Evolutionary conservation across 2,797 vertebrate genomes (phyloP).

Genomic region (Ptychadena robeensis): DNA sequence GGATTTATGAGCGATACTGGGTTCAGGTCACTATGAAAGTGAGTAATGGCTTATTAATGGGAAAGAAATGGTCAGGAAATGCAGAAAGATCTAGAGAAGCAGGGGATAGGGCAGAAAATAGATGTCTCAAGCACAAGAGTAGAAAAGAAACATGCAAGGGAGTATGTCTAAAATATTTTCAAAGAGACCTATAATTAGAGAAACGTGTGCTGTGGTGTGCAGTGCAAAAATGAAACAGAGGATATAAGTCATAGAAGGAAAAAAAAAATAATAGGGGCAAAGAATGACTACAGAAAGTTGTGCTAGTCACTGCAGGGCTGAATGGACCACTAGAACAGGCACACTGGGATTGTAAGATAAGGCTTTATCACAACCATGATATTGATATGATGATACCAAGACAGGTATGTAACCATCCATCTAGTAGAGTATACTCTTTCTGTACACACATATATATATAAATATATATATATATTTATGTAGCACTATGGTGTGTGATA

Average conservation of each 20-base stretch:
- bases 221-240: slow-evolving; percentile 35
- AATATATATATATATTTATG: neutral
- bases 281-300: slow-evolving; percentile 26
- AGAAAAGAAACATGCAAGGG: slow-evolving; percentile 32
- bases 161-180: slow-evolving; percentile 34
- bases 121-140: slow-evolving; percentile 24
- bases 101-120: slow-evolving; percentile 49
- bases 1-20: slow-evolving; percentile 55
- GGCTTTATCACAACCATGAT: neutral
- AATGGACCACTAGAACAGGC: neutral
- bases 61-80: slow-evolving; percentile 62
- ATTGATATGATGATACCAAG: neutral
- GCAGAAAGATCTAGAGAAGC: slow-evolving; percentile 39
- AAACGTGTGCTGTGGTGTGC: slow-evolving; percentile 53
- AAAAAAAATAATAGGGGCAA: slow-evolving; percentile 4
- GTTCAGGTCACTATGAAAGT: slow-evolving; percentile 58
- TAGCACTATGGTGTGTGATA: too few species aligned
- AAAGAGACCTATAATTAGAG: slow-evolving; percentile 53
- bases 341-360: neutral
- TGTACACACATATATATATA: neutral
- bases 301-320: slow-evolving; percentile 19
- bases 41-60: slow-evolving; percentile 64
- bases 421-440: neutral
- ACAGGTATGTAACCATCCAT: neutral
- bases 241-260: slow-evolving; percentile 28